Percentiles rank a stretch among this genome's conserved stretches.
These are phyloP conservation scores for Volucella inflata DNA, from an alignment of 2,888 invertebrate species.

Conservation along the genomic window DNA sequence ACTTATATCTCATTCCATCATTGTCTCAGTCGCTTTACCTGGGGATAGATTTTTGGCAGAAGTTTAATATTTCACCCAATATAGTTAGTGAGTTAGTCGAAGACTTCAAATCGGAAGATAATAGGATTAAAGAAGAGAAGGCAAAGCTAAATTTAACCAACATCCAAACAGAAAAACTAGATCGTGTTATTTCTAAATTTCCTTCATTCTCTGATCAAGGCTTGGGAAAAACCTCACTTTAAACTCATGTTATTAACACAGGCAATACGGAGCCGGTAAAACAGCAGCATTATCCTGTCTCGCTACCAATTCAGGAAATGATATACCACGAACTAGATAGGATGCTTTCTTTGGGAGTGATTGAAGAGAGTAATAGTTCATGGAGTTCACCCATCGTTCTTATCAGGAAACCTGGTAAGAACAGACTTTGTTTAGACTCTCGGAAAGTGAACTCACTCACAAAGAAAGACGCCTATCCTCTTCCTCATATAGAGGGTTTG, in stretches of 20 bases:
- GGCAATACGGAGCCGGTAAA: slow-evolving; percentile 66
- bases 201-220: slow-evolving; percentile 26
- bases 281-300: slow-evolving; percentile 69
- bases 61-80: slow-evolving; percentile 7
- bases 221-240: slow-evolving; percentile 53
- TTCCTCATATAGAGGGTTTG: slow-evolving; percentile 71
- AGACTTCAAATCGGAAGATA: too few species aligned
- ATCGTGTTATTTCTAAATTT: neutral
- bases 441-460: slow-evolving; percentile 47
- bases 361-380: slow-evolving; percentile 77
- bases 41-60: slow-evolving; percentile 54
- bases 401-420: slow-evolving; percentile 53
- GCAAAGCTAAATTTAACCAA: neutral
- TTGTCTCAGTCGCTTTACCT: slow-evolving; percentile 31
- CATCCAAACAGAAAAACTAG: neutral
- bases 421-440: slow-evolving; percentile 53
- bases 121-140: too few species aligned
- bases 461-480: slow-evolving; percentile 34
- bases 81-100: neutral
- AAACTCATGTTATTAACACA: slow-evolving; percentile 63
- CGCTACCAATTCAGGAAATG: slow-evolving; percentile 67
- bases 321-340: slow-evolving; percentile 77
- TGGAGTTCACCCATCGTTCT: slow-evolving; percentile 59
- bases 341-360: slow-evolving; percentile 78
- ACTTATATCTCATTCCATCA: slow-evolving; percentile 43